These are phyloP conservation scores for Coenobita brevimanus DNA, from an alignment of 1,140 invertebrate species.

Conservation along the genomic window DNA sequence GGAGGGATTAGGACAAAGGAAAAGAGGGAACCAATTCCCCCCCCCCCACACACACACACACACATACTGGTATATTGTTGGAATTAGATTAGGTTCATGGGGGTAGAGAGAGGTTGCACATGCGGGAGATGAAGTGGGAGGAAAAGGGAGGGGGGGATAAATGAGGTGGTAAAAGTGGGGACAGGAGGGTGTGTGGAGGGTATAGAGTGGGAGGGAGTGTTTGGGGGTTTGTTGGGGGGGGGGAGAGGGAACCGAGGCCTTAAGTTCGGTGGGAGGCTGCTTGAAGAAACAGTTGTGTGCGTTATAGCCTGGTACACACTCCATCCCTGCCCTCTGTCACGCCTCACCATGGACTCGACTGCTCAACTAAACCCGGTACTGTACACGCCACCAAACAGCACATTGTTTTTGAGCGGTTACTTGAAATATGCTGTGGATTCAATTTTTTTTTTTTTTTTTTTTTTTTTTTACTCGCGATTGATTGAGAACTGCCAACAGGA, in stretches of 20 bases:
- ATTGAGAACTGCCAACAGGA: no score
- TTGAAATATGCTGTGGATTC: no score
- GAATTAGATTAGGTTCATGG: neutral
- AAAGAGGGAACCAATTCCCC: no score
- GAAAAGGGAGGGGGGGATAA: neutral
- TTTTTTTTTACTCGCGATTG: no score
- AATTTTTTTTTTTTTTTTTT: no score
- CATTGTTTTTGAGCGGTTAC: no score
- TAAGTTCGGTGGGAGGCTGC: slow-evolving; percentile 39
- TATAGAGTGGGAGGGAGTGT: neutral
- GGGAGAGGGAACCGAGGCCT: slow-evolving; percentile 21
- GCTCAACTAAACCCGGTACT: slow-evolving; percentile 2
- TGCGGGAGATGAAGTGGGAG: neutral
- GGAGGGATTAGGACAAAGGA: no score
- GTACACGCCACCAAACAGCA: no score
- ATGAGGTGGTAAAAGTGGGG: neutral
- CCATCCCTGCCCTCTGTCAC: neutral
- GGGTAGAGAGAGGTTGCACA: neutral
- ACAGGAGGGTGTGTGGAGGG: neutral
- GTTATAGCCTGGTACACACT: slow-evolving; percentile 10
- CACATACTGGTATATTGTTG: no score
- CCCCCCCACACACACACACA: no score
- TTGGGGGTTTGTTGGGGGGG: neutral
- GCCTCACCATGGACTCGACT: slow-evolving; percentile 18
- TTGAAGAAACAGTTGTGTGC: slow-evolving; percentile 27